phyloP scores from a whole-genome alignment of 2,113 vertebrate species.

The Onychostoma macrolepis region DNA sequence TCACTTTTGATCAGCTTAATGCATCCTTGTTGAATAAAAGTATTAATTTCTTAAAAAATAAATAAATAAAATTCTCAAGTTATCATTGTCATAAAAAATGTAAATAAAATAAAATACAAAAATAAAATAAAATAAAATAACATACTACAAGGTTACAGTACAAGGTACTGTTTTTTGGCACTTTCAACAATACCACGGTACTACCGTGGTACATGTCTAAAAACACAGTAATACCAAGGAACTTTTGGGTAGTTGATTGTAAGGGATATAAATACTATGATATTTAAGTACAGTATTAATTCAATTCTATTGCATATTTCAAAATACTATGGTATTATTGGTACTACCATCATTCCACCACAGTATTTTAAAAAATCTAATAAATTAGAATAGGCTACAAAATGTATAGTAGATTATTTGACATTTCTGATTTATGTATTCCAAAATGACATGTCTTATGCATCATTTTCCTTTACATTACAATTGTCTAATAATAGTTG shows the following conservation, averaged over 20 bases:
- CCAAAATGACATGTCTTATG: neutral
- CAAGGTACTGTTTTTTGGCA: too few species aligned
- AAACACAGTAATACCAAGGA: neutral
- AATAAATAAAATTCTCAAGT: neutral
- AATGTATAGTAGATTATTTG: neutral
- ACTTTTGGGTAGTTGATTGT: neutral
- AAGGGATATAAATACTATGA: neutral
- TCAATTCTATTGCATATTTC: neutral
- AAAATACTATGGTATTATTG: neutral
- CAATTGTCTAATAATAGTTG: neutral
- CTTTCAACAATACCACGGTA: neutral
- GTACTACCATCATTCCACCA: neutral
- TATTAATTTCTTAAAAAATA: neutral
- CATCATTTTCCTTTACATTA: neutral
- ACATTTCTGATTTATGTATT: neutral
- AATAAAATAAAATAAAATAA: neutral
- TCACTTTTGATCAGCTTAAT: neutral
- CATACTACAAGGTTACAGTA: neutral
- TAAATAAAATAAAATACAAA: too few species aligned
- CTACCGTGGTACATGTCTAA: neutral
- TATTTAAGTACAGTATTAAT: neutral
- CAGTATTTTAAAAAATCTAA: neutral
- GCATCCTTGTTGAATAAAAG: neutral
- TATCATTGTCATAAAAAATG: too few species aligned
- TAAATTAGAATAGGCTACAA: neutral